phyloP scores from a whole-genome alignment of 2,888 invertebrate genomes.

The Gari tellinella region DNA sequence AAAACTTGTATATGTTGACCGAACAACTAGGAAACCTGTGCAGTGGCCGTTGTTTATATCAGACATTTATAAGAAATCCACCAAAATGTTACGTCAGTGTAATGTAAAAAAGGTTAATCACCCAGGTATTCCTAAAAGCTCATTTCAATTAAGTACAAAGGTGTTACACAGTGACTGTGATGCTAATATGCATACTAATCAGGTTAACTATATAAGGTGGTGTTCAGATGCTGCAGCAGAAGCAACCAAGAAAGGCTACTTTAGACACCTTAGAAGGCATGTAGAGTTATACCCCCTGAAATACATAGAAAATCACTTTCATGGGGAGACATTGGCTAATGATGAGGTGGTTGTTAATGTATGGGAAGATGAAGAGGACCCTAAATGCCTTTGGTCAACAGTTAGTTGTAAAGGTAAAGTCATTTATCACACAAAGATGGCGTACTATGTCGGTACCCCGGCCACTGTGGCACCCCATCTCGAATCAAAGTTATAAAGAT shows the following conservation, averaged over 20 bases:
- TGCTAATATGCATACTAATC: constrained; percentile 31
- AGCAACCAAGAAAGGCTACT: constrained; percentile 13
- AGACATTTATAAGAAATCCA: neutral
- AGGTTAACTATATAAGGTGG: constrained; percentile 30
- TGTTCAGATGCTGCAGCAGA: constrained; percentile 27
- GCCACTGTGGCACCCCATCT: constrained; percentile 3
- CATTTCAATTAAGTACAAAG: constrained; percentile 13
- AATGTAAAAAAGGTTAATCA: neutral
- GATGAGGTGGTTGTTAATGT: constrained; percentile 28
- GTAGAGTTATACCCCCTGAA: constrained; percentile 30
- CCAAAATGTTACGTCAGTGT: neutral
- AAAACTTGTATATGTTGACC: constrained; percentile 25
- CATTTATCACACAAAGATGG: constrained; percentile 2
- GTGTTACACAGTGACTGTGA: constrained; percentile 44
- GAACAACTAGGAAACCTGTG: constrained; percentile 20
- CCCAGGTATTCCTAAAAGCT: neutral
- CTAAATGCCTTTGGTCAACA: constrained; percentile 19
- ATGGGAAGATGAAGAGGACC: constrained; percentile 17
- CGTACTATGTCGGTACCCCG: constrained; percentile 5
- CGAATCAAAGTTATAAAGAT: constrained; percentile 19
- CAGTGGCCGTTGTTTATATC: constrained; percentile 5
- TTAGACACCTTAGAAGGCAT: constrained; percentile 14
- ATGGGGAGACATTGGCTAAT: constrained; percentile 36
- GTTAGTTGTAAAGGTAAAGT: constrained; percentile 1
- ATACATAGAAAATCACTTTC: constrained; percentile 22